Evolutionary conservation across 1,140 invertebrate genomes (phyloP), one percentile per base, ranked within the genome.

Genomic region (Drosophila neocordata): DNA sequence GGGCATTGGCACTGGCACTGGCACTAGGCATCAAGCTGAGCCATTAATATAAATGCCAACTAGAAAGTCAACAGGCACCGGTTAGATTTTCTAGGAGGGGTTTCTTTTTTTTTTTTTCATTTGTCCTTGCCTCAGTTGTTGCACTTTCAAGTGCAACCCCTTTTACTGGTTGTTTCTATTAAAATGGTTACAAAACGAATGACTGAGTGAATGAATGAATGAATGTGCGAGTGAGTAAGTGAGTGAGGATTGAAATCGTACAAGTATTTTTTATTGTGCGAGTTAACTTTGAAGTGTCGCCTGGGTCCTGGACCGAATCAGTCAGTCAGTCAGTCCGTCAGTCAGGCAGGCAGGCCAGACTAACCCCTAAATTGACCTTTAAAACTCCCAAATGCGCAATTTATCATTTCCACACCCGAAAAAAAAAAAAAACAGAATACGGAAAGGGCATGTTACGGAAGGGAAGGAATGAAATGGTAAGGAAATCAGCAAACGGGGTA

Each of bases 331-430:
- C 27, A 31, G 27, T 31, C 27, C 3, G 27, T 6, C 27, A 31
- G 37, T 37, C 56, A 9, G 48, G 18, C 58, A 51, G 27, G 15
- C n/a, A 7, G 27, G 24, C 22, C 75, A 73, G 78, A 76, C 55
- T 82, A 78, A 90, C 87, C 87, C 87, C 88, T 90, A 90, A 90
- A 87, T 83, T 90, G 82, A 90, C 87, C 87, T 90, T 85, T 90
- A 90, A 90, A 90, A 90, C 88, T 90, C 87, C 82, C 87, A 90
- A 90, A 90, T 90, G 87, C 88, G 81, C 87, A 90, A 90, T 90
- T 90, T 90, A 90, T 90, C 87, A 90, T 90, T 90, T 90, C 84
- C 83, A 79, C 84, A 61, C 77, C 79, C 69, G 18, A 48, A 7
- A n/a, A 2, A 48, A 48, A 8, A 18, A 48, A 48, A 48, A 44